Percentiles rank a stretch among this genome's conserved stretches.
phyloP scores from a whole-genome alignment of 2,113 vertebrate species.

The Burhinus oedicnemus region DNA sequence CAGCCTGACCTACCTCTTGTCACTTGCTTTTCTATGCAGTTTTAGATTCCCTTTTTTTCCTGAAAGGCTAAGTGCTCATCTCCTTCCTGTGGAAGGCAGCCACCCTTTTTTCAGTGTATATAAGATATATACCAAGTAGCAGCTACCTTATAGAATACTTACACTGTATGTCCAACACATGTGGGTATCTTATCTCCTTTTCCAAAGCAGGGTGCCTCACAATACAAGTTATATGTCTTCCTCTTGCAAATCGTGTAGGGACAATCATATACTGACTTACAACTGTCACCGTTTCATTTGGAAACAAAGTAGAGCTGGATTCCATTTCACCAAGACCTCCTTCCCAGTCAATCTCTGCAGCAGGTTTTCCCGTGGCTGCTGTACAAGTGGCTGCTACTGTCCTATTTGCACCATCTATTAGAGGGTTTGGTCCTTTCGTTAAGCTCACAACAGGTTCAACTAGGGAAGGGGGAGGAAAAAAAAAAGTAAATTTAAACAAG shows the following conservation, averaged over 20 bases:
- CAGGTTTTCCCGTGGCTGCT: conserved; percentile 90
- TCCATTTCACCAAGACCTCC: conserved; percentile 85
- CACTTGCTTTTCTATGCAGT: background rate
- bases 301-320: conserved; percentile 76
- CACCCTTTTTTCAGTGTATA: background rate
- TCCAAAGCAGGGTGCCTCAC: conserved; percentile 91
- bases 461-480: conserved; percentile 38
- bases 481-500: background rate
- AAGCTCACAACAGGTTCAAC: conserved; percentile 95
- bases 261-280: conserved; percentile 84
- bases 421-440: conserved; percentile 81
- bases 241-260: conserved; percentile 87
- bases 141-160: conserved; percentile 72
- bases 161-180: conserved; percentile 91
- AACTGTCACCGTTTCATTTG: conserved; percentile 87
- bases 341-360: conserved; percentile 92
- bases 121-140: background rate
- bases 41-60: background rate
- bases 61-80: background rate
- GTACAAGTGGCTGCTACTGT: conserved; percentile 91
- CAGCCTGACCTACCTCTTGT: background rate
- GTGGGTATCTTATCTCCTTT: conserved; percentile 85
- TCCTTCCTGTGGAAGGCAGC: background rate
- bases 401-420: conserved; percentile 88
- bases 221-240: conserved; percentile 88